A percentile compares a stretch with the other conserved stretches of the same genome.
Evolutionary conservation across 2,797 vertebrate genomes (phyloP).

Genomic region (Tangara arthus): DNA sequence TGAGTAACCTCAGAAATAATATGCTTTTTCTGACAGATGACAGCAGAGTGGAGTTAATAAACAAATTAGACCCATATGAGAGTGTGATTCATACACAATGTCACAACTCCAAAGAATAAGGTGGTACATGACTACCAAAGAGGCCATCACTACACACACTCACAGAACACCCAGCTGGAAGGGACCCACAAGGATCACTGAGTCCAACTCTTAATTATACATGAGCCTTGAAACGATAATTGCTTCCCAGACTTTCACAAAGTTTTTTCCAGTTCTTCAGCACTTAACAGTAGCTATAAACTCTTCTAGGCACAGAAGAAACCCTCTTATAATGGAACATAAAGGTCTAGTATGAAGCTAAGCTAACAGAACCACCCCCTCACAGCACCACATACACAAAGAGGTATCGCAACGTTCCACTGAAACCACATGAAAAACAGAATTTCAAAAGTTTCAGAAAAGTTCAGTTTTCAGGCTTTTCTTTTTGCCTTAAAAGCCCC

Average conservation of each 20-base stretch:
- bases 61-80: conserved; percentile 20
- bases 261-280: background rate
- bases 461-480: background rate
- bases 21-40: conserved; percentile 2
- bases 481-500: background rate
- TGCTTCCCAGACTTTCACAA: background rate
- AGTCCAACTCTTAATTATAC: background rate
- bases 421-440: background rate
- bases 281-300: background rate
- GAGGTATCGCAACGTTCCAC: background rate
- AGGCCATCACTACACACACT: background rate
- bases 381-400: background rate
- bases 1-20: conserved; percentile 27
- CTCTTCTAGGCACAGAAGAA: background rate
- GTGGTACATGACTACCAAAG: background rate
- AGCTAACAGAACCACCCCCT: background rate
- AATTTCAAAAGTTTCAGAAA: background rate
- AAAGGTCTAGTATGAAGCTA: background rate
- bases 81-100: background rate
- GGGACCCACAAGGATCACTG: background rate
- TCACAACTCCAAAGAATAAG: background rate
- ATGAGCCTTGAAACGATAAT: background rate
- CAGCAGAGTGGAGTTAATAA: background rate
- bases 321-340: background rate
- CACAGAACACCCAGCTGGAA: background rate